These are phyloP conservation scores for Dinocampus coccinellae DNA, from an alignment of 2,888 invertebrate genomes.

Conservation along the genomic window DNA sequence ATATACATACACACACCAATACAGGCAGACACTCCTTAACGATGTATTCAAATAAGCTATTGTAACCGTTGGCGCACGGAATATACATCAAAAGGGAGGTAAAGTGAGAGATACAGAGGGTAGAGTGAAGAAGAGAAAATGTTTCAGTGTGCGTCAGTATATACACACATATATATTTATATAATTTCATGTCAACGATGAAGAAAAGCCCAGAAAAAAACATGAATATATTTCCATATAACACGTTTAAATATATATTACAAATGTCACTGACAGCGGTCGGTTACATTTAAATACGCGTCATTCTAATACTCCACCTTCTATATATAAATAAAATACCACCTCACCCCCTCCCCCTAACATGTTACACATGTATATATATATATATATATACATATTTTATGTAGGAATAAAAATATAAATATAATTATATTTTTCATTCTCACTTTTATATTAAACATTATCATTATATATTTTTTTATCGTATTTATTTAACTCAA, in stretches of 20 bases:
- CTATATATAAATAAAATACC: neutral
- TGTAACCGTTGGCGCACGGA: conserved; percentile 55
- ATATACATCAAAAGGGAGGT: conserved; percentile 29
- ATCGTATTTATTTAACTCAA: neutral
- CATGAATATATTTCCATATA: conserved; percentile 69
- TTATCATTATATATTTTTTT: neutral
- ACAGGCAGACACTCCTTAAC: conserved; percentile 35
- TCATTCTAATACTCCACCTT: conserved; percentile 26
- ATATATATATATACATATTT: no score
- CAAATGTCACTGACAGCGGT: conserved; percentile 66
- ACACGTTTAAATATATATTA: conserved; percentile 67
- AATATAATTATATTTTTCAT: neutral
- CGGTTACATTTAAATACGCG: conserved; percentile 68
- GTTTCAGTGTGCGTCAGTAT: conserved; percentile 22
- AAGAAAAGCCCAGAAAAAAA: conserved; percentile 65
- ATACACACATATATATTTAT: neutral
- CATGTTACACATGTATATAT: no score
- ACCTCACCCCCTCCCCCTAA: no score
- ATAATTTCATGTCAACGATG: conserved; percentile 31
- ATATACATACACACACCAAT: neutral
- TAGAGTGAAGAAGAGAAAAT: conserved; percentile 22
- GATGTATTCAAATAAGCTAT: conserved; percentile 65
- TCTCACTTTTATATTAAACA: neutral
- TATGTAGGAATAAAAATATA: no score
- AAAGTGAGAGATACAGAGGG: conserved; percentile 36